Conservation (phyloP, 1,140 invertebrate species). For the Drosophila tropicalis region DNA sequence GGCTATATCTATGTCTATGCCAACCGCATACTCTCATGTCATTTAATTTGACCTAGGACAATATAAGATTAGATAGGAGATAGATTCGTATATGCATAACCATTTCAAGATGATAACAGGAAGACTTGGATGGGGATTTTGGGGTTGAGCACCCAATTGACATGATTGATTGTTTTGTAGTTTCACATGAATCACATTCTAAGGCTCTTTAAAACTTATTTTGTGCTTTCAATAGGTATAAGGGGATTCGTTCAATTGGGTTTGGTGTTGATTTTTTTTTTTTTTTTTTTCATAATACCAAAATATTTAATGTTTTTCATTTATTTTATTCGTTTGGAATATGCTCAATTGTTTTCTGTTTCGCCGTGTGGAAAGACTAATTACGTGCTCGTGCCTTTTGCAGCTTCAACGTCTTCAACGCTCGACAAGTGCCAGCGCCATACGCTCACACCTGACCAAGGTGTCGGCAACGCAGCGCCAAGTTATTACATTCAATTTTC, state of each 20-base stretch:
- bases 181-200: neutral
- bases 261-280: too few relatives aligned
- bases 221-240: neutral
- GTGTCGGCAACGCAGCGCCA: conserved; percentile 67
- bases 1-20: neutral
- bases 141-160: neutral
- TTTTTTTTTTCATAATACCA: neutral
- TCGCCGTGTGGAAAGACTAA: conserved; percentile 57
- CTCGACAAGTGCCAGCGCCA: conserved; percentile 65
- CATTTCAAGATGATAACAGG: conserved; percentile 1
- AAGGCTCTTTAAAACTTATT: too few relatives aligned
- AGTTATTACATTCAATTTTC: conserved; percentile 72
- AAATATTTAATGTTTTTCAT: neutral
- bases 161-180: conserved; percentile 3
- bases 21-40: neutral
- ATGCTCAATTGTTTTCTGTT: conserved; percentile 55
- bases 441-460: conserved; percentile 74
- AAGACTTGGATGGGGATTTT: neutral
- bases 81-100: neutral
- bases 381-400: conserved; percentile 48
- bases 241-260: neutral
- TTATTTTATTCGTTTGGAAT: conserved; percentile 5
- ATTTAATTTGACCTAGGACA: neutral
- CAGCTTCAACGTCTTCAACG: conserved; percentile 62
- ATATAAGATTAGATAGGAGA: conserved; percentile 6